Evolutionary conservation across 2,888 invertebrate genomes (phyloP).

Genomic region (Brachylomia viminalis): DNA sequence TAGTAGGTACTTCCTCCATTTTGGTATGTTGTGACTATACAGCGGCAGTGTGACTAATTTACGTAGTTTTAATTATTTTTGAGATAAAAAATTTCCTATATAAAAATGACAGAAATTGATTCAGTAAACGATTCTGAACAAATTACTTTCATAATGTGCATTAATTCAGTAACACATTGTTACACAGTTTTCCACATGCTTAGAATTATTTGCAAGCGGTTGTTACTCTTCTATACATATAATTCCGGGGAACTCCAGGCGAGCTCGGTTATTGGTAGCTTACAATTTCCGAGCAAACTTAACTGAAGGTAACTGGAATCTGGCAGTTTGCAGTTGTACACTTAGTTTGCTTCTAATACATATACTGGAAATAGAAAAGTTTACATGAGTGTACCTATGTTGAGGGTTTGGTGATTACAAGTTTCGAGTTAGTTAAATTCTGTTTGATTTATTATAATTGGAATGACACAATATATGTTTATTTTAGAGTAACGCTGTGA

Average conservation of each 20-base stretch:
- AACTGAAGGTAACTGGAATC: slow-evolving; percentile 71
- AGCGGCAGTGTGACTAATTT: not conserved
- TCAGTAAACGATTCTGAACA: not conserved
- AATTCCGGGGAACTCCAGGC: slow-evolving; percentile 49
- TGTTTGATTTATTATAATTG: not conserved
- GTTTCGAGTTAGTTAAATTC: not conserved
- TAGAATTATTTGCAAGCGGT: slow-evolving; percentile 36
- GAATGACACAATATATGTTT: not conserved
- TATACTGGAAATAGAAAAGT: slow-evolving; percentile 66
- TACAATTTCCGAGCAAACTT: slow-evolving; percentile 73
- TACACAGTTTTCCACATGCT: slow-evolving; percentile 31
- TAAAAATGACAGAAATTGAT: not conserved
- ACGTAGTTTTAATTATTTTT: not conserved
- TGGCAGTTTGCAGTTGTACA: slow-evolving; percentile 72
- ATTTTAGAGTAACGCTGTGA: not conserved
- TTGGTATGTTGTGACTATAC: not conserved
- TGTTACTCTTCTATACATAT: slow-evolving; percentile 38
- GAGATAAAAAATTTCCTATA: not conserved
- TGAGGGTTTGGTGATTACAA: slow-evolving; percentile 19
- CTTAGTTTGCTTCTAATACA: slow-evolving; percentile 64
- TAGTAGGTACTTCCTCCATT: not conserved
- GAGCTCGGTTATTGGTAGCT: slow-evolving; percentile 74
- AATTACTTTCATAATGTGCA: no score
- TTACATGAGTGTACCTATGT: slow-evolving; percentile 17
- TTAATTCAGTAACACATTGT: not conserved